Evolutionary conservation across 2,113 vertebrate species (phyloP).

Genomic region (Gymnobelideus leadbeateri): DNA sequence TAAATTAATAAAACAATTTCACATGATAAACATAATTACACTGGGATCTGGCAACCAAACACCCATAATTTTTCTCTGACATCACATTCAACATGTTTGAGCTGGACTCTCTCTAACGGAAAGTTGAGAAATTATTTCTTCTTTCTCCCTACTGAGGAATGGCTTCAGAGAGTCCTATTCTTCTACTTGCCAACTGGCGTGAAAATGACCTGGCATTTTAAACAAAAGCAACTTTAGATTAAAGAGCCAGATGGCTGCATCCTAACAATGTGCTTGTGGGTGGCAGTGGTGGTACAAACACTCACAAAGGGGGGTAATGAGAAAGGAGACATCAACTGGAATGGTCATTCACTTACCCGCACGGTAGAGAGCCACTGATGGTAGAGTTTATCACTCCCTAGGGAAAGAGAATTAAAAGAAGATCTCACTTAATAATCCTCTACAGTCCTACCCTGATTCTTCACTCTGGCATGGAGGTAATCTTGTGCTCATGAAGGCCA

Average conservation of each 20-base stretch:
- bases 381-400: conserved; percentile 96
- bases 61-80: conserved; percentile 30
- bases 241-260: neutral
- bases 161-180: neutral
- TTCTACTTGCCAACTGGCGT: conserved; percentile 29
- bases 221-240: conserved; percentile 53
- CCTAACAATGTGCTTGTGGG: neutral
- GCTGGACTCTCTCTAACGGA: conserved; percentile 7
- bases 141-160: neutral
- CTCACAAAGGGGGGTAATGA: conserved; percentile 10
- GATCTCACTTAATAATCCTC: neutral
- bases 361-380: conserved; percentile 98
- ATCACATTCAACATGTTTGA: neutral
- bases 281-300: neutral
- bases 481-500: neutral
- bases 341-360: conserved; percentile 88
- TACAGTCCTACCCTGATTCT: neutral
- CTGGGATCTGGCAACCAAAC: conserved; percentile 20
- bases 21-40: neutral
- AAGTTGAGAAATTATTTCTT: neutral
- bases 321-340: neutral
- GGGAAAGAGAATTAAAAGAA: conserved; percentile 63
- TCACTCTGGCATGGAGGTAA: neutral
- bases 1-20: conserved; percentile 19
- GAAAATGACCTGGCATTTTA: neutral